phyloP scores from a whole-genome alignment of 2,113 vertebrate species.

The Aptenodytes patagonicus region DNA sequence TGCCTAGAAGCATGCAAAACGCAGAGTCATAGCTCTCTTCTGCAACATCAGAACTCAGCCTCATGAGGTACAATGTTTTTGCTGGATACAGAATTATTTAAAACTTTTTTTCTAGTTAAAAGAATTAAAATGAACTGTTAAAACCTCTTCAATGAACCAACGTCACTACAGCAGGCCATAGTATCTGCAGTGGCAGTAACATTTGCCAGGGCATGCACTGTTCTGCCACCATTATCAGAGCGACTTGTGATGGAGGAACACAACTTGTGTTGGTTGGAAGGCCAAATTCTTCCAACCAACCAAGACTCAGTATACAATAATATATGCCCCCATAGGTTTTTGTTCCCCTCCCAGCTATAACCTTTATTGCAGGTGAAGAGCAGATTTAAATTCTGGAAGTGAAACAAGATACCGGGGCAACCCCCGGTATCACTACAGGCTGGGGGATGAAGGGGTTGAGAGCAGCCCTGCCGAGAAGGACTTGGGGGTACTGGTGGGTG shows the following conservation, averaged over 20 bases:
- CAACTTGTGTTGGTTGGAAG: not conserved
- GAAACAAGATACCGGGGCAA: not conserved
- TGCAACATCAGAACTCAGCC: not conserved
- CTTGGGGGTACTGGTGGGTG: too few relatives aligned
- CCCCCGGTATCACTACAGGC: too few relatives aligned
- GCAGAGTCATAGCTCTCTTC: not conserved
- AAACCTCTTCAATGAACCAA: not conserved
- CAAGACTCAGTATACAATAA: not conserved
- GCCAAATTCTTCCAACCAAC: not conserved
- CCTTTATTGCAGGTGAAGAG: not conserved
- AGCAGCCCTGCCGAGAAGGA: too few relatives aligned
- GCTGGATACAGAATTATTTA: not conserved
- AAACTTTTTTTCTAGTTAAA: not conserved
- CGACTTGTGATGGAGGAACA: not conserved
- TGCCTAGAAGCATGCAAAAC: not conserved
- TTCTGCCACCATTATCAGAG: not conserved
- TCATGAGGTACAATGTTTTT: not conserved
- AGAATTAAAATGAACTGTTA: not conserved
- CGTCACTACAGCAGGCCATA: not conserved
- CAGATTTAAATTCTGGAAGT: not conserved
- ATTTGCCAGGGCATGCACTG: rapidly evolving
- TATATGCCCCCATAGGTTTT: not conserved
- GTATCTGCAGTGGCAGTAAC: not conserved
- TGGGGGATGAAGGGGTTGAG: too few relatives aligned
- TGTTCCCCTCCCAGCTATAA: not conserved